Conservation (phyloP, 92 coral and sea anemone genomes). For the Palythoa grandis region DNA sequence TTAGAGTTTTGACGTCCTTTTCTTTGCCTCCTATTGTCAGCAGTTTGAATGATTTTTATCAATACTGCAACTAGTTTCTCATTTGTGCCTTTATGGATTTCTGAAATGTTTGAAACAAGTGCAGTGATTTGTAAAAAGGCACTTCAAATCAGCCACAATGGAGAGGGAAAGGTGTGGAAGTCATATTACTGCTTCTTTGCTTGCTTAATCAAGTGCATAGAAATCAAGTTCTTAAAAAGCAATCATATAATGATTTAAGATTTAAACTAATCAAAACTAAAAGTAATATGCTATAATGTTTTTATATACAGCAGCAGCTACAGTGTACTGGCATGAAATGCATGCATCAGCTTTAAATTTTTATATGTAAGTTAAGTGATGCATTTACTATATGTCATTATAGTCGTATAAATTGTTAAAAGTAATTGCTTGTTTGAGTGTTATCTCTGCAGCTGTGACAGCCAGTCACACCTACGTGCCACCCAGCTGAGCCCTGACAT, state of each 20-base stretch:
- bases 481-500: conserved; percentile 11
- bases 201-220: no score
- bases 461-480: conserved; percentile 18
- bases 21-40: neutral
- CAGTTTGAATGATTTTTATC: conserved; percentile 32
- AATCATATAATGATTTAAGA: no score
- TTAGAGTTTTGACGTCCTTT: no score
- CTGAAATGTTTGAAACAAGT: conserved; percentile 25
- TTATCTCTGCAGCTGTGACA: conserved; percentile 29
- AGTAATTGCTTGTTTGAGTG: conserved; percentile 30
- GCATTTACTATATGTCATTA: no score
- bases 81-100: neutral
- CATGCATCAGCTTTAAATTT: no score
- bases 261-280: no score
- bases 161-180: neutral
- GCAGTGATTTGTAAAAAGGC: conserved; percentile 25
- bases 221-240: no score
- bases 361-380: no score
- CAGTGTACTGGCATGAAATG: no score
- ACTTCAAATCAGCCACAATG: conserved; percentile 22
- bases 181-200: neutral
- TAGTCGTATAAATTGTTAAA: neutral
- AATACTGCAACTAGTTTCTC: conserved; percentile 28
- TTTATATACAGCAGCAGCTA: no score
- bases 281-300: no score